Evolutionary conservation across 2,113 vertebrate species (phyloP).

Genomic region (Dissostichus mawsoni): DNA sequence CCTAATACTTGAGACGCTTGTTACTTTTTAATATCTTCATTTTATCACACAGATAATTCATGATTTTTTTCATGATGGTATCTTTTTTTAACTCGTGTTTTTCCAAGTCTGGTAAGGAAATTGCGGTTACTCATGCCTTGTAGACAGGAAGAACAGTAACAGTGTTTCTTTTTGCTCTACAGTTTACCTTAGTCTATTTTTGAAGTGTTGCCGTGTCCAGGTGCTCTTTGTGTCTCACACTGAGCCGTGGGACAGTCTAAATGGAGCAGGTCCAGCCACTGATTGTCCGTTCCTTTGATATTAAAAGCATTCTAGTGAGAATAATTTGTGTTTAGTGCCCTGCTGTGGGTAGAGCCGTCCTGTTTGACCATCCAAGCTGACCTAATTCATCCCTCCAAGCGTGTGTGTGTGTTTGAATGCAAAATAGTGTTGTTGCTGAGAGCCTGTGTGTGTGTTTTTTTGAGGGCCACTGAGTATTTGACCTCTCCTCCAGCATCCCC

Average conservation of each 20-base stretch:
- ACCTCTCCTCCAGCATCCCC: conserved; percentile 65
- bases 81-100: neutral
- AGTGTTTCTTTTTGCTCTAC: neutral
- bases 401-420: conserved; percentile 48
- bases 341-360: conserved; percentile 65
- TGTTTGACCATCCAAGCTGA: conserved; percentile 74
- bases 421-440: conserved; percentile 57
- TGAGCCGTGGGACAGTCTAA: conserved; percentile 47
- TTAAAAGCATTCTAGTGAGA: conserved; percentile 67
- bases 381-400: conserved; percentile 68
- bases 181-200: neutral
- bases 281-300: conserved; percentile 61
- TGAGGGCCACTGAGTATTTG: conserved; percentile 72
- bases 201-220: conserved; percentile 38
- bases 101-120: neutral
- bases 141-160: too few relatives aligned
- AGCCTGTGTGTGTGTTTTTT: conserved; percentile 50
- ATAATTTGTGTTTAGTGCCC: conserved; percentile 77
- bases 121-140: neutral
- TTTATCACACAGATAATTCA: neutral
- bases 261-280: conserved; percentile 39
- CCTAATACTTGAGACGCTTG: too few relatives aligned
- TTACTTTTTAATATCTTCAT: neutral
- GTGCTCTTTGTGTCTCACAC: conserved; percentile 54
- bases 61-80: neutral